Conservation (phyloP, 2,113 vertebrate genomes). For the Beaufortia kweichowensis region DNA sequence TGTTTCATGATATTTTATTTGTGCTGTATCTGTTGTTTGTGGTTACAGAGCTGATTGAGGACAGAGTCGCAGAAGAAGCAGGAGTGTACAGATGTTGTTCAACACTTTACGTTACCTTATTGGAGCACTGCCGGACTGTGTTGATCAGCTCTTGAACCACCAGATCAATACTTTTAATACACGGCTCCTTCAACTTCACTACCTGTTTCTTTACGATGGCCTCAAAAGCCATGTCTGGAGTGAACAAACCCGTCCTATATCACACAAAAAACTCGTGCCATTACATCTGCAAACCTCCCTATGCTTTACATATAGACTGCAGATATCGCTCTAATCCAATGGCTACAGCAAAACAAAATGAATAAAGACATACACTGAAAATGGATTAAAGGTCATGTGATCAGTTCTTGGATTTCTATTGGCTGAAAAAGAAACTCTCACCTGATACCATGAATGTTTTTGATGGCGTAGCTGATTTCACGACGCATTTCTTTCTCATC, state of each 20-base stretch:
- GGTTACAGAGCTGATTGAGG: too few relatives aligned
- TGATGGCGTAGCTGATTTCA: constrained; percentile 96
- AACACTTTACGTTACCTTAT: constrained; percentile 81
- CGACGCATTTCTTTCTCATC: constrained; percentile 91
- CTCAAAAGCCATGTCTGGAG: constrained; percentile 95
- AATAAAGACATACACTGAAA: too few relatives aligned
- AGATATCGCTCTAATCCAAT: too few relatives aligned
- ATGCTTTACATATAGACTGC: too few relatives aligned
- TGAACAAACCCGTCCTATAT: constrained; percentile 92
- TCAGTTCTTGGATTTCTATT: too few relatives aligned
- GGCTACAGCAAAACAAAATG: too few relatives aligned
- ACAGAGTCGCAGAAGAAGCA: too few relatives aligned
- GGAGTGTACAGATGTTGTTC: too few relatives aligned
- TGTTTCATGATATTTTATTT: too few relatives aligned
- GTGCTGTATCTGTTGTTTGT: too few relatives aligned
- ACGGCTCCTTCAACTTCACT: constrained; percentile 93
- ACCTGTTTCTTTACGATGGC: constrained; percentile 97
- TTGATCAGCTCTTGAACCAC: constrained; percentile 95
- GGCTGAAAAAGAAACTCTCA: constrained; percentile 66
- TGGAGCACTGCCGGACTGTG: constrained; percentile 92
- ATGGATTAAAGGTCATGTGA: too few relatives aligned
- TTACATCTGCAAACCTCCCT: not conserved
- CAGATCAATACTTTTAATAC: constrained; percentile 93
- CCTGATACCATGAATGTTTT: constrained; percentile 97
- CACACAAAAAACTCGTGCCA: constrained; percentile 22